Base-by-base conservation (phyloP, 2,113 vertebrate genomes). In the Macroglossus sobrinus region DNA sequence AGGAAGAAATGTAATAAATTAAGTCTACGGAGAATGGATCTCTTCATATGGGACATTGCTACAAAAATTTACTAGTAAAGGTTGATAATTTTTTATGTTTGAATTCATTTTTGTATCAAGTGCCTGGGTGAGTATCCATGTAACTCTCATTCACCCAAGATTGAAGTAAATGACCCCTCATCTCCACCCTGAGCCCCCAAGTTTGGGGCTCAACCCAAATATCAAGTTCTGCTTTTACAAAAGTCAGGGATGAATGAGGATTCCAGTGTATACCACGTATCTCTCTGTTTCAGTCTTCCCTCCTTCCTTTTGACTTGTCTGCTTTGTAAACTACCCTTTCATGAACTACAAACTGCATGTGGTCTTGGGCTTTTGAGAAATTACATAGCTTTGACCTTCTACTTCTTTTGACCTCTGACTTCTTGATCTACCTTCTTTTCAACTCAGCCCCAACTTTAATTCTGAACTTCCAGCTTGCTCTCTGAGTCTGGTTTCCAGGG, bases 231-330 rank as follows among this genome's bases (percentile, higher is more conserved):
- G 3, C 7, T 68, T 26, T 24, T 12, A 1, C 13, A 35, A 68
- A 40, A 43, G 22, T 24, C 3, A 94, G 47, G 47, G 28, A 9
- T 3, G 6, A 66, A 43, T 24, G 3, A 59, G 2, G 8, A 47
- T n/a, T 24, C 55, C 11, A 0, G 11, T 0, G 19, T 57, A 22
- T 5, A 8, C 9, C 1, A 7, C 0, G 2, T 5, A n/a, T 22
- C 30, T 11, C 9, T 53, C 24, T 19, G 1, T 40, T 45, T 69
- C 43, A 13, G 2, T 21, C 28, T 45, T 19, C 11, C 61, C 55
- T 53, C 53, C 61, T 84, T 24, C 22, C 28, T 86, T 61, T 21
- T 16, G 45, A 33, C 28, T 35, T 3, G 3, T 63, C 38, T 71
- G 43, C 33, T 89, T 18, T 47, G 24, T 21, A 7, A 4, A 47